Base-by-base conservation (phyloP, 1,140 invertebrate species). In the Leptinotarsa lineolata region DNA sequence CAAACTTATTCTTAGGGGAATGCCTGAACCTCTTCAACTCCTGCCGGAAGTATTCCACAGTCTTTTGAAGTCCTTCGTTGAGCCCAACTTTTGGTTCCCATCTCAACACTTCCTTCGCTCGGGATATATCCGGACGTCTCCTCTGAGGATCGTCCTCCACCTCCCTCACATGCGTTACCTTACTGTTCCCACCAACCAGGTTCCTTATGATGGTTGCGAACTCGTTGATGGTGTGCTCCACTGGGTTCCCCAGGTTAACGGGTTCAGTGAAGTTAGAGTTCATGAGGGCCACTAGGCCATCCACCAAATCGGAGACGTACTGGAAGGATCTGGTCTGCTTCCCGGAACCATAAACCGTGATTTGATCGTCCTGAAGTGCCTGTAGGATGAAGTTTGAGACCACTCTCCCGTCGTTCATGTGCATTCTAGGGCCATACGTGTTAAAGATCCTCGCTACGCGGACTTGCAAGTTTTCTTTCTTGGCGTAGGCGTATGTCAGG, bases 331-430 rank as follows among this genome's bases (percentile, higher is more conserved):
- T 88, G 0, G 98, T 99, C 87, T 99, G 97, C 77, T 93, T 92
- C 20, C 98, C 98, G 83, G 94, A 93, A 2, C 98, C 98, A 85
- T 99, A 99, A 22, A 98, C 91, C 90, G 95, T 80, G 58, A 99
- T 97, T 6, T 95, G 93, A 83, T 98, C 90, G 85, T 97, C 95
- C 83, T 97, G 92, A 66, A 99, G 85, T 8, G 97, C 95, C 87
- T 99, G 98, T 61, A 99, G 89, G 76, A 99, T 97, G 82, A 99
- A 99, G 87, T 99, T 99, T 15, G 97, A 99, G 0, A 99, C 98
- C 4, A 99, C 98, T 54, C 98, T 87, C 5, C 98, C 98, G 87
- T 99, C 98, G 81, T 98, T 97, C 89, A 98, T 96, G 82, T 99
- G 97, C 98, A 99, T 99, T 82, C 98, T 86, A 0, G 98, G 98